Base-by-base conservation (phyloP, 2,888 invertebrate genomes). In the Protophormia terraenovae region DNA sequence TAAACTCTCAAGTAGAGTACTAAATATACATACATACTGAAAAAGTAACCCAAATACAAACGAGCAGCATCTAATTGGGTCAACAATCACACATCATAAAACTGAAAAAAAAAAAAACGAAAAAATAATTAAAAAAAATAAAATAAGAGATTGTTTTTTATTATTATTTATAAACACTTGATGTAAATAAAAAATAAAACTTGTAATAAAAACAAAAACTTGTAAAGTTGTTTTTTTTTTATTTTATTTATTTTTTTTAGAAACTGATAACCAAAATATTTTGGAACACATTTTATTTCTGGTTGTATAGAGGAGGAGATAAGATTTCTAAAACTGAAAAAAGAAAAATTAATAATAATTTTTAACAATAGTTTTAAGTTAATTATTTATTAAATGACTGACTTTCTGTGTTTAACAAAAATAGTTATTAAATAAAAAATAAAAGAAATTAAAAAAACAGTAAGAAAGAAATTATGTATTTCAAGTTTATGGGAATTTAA, bases 401-500 rank as follows among this genome's bases (percentile, higher is more conserved):
- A 55, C 19, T 27, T 50, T 73, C 35, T 45, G 14, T 41, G 16
- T 72, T 79, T 55, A 16, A n/a, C n/a, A 29, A 58, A 55, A 47
- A 35, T 3, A 22, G 1, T 80, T 55, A 24, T 55, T 16, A n/a
- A 50, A 29, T 55, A 71, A 7, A 12, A 50, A 45, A 12, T 19
- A 71, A 19, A 60, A 55, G n/a, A n/a, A n/a, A n/a, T n/a, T n/a
- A n/a, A n/a, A n/a, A n/a, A n/a, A n/a, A n/a, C n/a, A n/a, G n/a
- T n/a, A n/a, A n/a, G n/a, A 76, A 66, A 58, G 60, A 79, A 79
- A 62, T 29, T 55, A n/a, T n/a, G n/a, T n/a, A 60, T 76, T 84
- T 84, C 75, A 84, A 84, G 80, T 84, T 84, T 84, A 77, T 76
- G 72, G 72, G 76, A 84, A 84, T 80, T 80, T 50, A 50, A 72